These are phyloP conservation scores for Horisme vitalbata DNA, from an alignment of 2,888 invertebrate genomes.

Conservation along the genomic window DNA sequence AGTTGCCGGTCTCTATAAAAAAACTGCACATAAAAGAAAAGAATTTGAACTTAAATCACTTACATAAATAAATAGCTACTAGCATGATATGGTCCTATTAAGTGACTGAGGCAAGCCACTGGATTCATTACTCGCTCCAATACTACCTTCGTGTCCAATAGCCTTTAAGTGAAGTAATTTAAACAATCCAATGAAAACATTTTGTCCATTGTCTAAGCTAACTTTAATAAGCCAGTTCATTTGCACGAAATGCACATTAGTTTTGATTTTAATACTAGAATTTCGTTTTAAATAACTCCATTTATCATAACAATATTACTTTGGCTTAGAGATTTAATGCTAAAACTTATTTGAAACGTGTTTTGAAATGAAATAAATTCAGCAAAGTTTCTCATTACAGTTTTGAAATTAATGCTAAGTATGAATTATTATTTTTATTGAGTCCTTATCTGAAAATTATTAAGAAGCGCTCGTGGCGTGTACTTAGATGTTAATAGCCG, in stretches of 20 bases:
- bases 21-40: no score
- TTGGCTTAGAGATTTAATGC: constrained; percentile 21
- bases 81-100: no score
- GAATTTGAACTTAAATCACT: no score
- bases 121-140: no score
- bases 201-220: constrained; percentile 1
- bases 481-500: no score
- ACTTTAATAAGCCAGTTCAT: background rate
- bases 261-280: constrained; percentile 9
- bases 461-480: no score
- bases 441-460: no score
- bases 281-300: constrained; percentile 17
- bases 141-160: background rate
- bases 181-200: background rate
- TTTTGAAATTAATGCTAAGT: constrained; percentile 19
- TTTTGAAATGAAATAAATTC: constrained; percentile 23
- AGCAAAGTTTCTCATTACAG: constrained; percentile 25
- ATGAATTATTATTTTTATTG: constrained; percentile 16
- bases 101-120: no score
- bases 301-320: constrained; percentile 22
- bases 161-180: background rate
- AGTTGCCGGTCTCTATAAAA: no score
- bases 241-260: constrained; percentile 8
- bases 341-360: constrained; percentile 19
- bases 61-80: no score